These are phyloP conservation scores for Gulo gulo DNA, from an alignment of 2,113 vertebrate species.

Conservation along the genomic window DNA sequence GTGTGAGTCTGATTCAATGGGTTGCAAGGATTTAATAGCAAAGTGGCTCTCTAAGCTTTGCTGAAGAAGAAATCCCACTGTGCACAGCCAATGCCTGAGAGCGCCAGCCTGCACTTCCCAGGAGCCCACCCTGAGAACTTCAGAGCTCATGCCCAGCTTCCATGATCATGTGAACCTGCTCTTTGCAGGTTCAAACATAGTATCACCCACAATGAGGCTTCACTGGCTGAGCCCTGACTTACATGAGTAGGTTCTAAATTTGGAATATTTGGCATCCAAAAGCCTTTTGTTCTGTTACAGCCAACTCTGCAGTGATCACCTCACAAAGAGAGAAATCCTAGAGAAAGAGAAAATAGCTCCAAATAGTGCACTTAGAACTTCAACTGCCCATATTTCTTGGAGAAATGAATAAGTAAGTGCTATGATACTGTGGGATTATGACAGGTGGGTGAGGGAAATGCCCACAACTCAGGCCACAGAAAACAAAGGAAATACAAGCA, in stretches of 20 bases:
- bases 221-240: not conserved
- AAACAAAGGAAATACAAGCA: not conserved
- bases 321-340: not conserved
- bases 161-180: not conserved
- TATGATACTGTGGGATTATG: not conserved
- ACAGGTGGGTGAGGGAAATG: not conserved
- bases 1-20: not conserved
- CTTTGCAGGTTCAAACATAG: not conserved
- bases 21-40: fast-evolving
- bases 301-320: not conserved
- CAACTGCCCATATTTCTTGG: not conserved
- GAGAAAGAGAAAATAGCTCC: not conserved
- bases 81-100: not conserved
- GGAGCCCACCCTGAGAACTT: fast-evolving
- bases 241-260: not conserved
- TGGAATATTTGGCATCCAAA: not conserved
- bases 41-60: not conserved
- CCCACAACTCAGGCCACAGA: not conserved
- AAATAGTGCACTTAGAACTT: not conserved
- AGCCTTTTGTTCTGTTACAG: not conserved
- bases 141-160: not conserved
- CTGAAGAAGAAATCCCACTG: not conserved
- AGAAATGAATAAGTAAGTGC: not conserved
- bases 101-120: not conserved
- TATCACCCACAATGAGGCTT: not conserved